These are phyloP conservation scores for Perca schrenkii DNA, from an alignment of 2,113 vertebrate species.

Conservation along the genomic window DNA sequence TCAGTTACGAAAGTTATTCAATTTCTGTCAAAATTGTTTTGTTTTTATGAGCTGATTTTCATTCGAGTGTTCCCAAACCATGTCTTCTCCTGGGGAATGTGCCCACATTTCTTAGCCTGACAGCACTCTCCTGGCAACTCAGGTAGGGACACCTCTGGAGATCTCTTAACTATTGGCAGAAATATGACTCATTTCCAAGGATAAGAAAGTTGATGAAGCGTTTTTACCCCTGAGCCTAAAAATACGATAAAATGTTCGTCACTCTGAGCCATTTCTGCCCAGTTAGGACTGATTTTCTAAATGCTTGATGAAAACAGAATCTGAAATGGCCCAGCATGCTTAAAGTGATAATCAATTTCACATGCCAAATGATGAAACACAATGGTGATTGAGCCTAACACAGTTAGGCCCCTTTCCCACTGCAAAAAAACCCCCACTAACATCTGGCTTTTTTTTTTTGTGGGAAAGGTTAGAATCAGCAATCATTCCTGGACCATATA, in stretches of 20 bases:
- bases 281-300: neutral
- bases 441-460: too few relatives aligned
- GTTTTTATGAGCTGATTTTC: conserved; percentile 45
- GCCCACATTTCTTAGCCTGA: conserved; percentile 22
- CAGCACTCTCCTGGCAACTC: conserved; percentile 19
- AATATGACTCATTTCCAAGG: conserved; percentile 29
- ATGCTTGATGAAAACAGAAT: neutral
- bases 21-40: conserved; percentile 22
- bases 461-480: too few relatives aligned
- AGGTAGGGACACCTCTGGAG: conserved; percentile 44
- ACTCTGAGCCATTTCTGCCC: neutral
- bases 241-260: conserved; percentile 9
- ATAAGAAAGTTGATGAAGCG: conserved; percentile 32
- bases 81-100: neutral
- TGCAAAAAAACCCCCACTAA: too few relatives aligned
- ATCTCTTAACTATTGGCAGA: conserved; percentile 20
- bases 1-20: conserved; percentile 4
- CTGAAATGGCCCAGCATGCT: neutral
- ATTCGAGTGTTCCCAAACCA: conserved; percentile 25
- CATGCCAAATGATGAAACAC: too few relatives aligned
- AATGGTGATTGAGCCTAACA: too few relatives aligned
- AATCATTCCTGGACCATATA: too few relatives aligned
- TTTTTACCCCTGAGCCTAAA: conserved; percentile 21
- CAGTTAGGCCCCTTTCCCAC: too few relatives aligned
- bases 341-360: too few relatives aligned